Base-by-base conservation (phyloP, 2,797 vertebrate genomes). In the Serranus cabrilla region DNA sequence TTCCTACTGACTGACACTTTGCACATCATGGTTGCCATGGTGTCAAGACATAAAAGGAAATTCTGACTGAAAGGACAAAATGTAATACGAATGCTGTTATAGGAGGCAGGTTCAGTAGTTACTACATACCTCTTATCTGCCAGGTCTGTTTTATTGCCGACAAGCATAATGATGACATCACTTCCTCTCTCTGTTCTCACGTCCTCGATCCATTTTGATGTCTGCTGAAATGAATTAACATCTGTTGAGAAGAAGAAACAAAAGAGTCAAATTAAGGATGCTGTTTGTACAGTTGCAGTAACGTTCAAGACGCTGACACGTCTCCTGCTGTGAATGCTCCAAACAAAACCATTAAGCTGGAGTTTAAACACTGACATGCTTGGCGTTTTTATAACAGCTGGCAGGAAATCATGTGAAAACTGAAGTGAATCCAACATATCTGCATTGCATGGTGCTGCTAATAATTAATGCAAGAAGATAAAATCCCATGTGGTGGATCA, bases 161-260 rank as follows among this genome's bases (percentile, higher is more conserved):
- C 97, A 1, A 98, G 94, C 97, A 98, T 97, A 66, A 98, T 97
- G 90, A 98, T 97, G 89, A 98, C 97, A 65, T 98, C 97, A 80
- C 96, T 96, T 92, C 97, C 97, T 87, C 97, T 90, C 95, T 98
- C 97, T 81, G 97, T 97, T 91, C 97, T 93, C 89, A 98, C 97
- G 0, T 98, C 97, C 34, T 97, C 97, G 1, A 98, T 98, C 97
- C 97, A 98, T 88, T 98, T 97, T 34, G 96, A 96, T 51, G 97
- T 98, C 91, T 98, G 97, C 86, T 97, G 96, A 91, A 97, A 97
- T 47, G 97, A 97, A 85, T 98, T 98, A 76, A 97, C 92, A 69
- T 98, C 97, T 97, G 93, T 80, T 42, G 75, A 56, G 47, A 65
- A 43, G 14, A 23, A 42, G n/a, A 54, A 59, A 68, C 17, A 45